Evolutionary conservation across 1,140 invertebrate genomes (phyloP).

Genomic region (Argopecten irradians): DNA sequence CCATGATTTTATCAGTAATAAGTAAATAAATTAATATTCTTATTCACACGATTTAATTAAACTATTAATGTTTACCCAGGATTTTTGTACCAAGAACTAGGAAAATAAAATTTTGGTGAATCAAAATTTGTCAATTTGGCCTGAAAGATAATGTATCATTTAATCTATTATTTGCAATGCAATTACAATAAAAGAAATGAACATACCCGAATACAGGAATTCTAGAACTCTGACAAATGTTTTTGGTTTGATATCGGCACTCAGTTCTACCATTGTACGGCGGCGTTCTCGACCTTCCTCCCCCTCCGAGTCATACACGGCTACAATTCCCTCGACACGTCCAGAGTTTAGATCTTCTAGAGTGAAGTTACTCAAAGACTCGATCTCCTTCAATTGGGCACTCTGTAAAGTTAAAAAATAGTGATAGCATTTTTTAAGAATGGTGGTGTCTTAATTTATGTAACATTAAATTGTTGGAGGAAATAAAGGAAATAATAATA

Average conservation of each 20-base stretch:
- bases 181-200: neutral
- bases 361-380: constrained; percentile 55
- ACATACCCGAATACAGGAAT: constrained; percentile 73
- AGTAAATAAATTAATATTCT: neutral
- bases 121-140: neutral
- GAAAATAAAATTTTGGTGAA: neutral
- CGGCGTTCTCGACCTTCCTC: neutral
- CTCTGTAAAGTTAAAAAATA: constrained; percentile 52
- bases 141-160: neutral
- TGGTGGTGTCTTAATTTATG: too few relatives aligned
- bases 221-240: constrained; percentile 69
- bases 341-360: constrained; percentile 64
- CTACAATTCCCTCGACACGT: constrained; percentile 59
- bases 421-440: too few relatives aligned
- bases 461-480: too few relatives aligned
- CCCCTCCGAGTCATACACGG: constrained; percentile 48
- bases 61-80: neutral
- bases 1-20: neutral
- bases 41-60: neutral
- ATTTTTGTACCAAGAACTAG: neutral
- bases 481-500: too few relatives aligned
- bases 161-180: neutral
- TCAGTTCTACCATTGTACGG: constrained; percentile 60
- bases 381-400: constrained; percentile 62
- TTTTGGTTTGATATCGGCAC: constrained; percentile 63